A percentile compares a stretch with the other conserved stretches of the same genome.
Conservation (phyloP, 1,140 invertebrate genomes). For the Gyrodactylus bullatarudis region DNA sequence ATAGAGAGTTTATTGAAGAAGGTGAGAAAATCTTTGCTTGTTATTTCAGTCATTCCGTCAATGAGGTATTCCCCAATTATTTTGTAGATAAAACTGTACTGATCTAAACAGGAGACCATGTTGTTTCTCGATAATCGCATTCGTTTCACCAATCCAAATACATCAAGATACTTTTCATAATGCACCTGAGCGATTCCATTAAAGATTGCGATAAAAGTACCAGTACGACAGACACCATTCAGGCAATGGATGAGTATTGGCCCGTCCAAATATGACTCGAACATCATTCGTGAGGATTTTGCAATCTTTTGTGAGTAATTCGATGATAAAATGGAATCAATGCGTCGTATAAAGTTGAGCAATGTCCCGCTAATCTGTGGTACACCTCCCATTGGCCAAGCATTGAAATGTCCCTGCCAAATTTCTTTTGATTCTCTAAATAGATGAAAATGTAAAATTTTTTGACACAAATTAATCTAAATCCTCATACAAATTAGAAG, state of each 20-base stretch:
- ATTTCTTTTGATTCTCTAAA: neutral
- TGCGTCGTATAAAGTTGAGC: neutral
- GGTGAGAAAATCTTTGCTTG: neutral
- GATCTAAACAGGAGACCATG: slow-evolving; percentile 49
- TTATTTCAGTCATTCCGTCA: neutral
- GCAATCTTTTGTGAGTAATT: no score
- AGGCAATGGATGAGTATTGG: neutral
- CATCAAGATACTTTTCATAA: slow-evolving; percentile 73
- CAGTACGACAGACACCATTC: neutral
- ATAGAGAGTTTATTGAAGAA: neutral
- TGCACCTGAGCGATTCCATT: neutral
- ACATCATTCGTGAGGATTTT: neutral
- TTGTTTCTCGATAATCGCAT: slow-evolving; percentile 43
- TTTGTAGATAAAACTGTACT: slow-evolving; percentile 87
- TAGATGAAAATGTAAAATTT: no score
- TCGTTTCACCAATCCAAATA: slow-evolving; percentile 77
- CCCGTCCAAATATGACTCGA: neutral
- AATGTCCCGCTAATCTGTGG: neutral
- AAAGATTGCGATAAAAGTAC: neutral
- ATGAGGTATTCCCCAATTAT: neutral
- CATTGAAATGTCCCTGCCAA: neutral
- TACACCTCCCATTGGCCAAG: neutral
- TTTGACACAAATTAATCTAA: no score
- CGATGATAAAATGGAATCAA: neutral
- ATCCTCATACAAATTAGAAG: no score